Base-by-base conservation (phyloP, 1,140 invertebrate genomes). In the Heterodera carotae region DNA sequence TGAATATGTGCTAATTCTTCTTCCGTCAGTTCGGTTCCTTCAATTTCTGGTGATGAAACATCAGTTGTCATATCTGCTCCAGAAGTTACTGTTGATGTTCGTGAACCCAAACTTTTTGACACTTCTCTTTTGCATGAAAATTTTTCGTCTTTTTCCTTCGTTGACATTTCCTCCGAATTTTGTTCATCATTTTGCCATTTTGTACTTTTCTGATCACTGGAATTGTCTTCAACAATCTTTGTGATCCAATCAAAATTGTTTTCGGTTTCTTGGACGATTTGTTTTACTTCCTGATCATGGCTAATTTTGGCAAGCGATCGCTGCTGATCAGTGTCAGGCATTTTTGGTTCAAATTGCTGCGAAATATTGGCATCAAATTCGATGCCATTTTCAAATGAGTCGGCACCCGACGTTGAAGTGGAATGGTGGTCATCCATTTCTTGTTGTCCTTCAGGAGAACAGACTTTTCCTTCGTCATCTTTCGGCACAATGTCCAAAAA, bases 41-140 rank as follows among this genome's bases (percentile, higher is more conserved):
- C 78, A 39, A 79, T 79, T 27, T 79, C 76, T 71, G 53, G 18
- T 18, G 31, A 15, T 77, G 34, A 48, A 75, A 18, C 29, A 53
- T 31, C 6, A 82, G 15, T 72, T 22, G 64, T 59, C 31, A 22
- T 25, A 22, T 72, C 31, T 18, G 68, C 68, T 8, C 39, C 27
- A 0, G 68, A 69, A 34, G 27, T 69, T 29, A 56, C 29, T 34
- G 31, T 69, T 10, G 39, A 43, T 0, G 39, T 7, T 27, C n/a
- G 15, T 33, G 53, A 48, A 10, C 34, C 68, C 10, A 68, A 34
- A 27, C 53, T 56, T 68, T 68, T 56, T 18, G 48, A 18, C 48
- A 56, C 18, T 56, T 56, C 18, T n/a, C 48, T 56, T 15, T 56
- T 56, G 12, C 5, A 2, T 2, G 48, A 56, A 56, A 56, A 22